phyloP scores from a whole-genome alignment of 1,140 invertebrate genomes.

The Drosophila simulans region DNA sequence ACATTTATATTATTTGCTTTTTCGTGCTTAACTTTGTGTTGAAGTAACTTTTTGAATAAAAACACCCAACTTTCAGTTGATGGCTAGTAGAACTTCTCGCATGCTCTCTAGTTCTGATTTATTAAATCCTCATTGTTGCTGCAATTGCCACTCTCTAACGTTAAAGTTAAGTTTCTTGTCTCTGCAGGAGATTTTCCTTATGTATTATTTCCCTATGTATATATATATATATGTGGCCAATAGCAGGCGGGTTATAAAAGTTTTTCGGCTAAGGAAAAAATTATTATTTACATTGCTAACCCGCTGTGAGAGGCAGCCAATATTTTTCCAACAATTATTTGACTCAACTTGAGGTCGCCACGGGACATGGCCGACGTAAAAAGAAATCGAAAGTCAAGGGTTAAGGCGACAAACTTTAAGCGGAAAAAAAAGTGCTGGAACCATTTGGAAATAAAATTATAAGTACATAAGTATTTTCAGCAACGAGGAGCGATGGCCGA shows the following conservation, averaged over 20 bases:
- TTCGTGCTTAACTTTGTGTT: neutral
- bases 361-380: neutral
- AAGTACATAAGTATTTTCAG: conserved; percentile 33
- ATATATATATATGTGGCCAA: neutral
- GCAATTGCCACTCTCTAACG: neutral
- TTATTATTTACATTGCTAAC: conserved; percentile 16
- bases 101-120: conserved; percentile 10
- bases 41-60: conserved; percentile 25
- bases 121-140: conserved; percentile 24
- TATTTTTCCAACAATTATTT: conserved; percentile 32
- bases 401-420: conserved; percentile 37
- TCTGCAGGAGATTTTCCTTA: conserved; percentile 1
- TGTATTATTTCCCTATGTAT: neutral
- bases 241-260: neutral
- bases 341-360: conserved; percentile 4
- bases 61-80: neutral
- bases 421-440: neutral
- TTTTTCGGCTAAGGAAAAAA: conserved; percentile 8
- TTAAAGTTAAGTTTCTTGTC: conserved; percentile 2
- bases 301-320: conserved; percentile 8
- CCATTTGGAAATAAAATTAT: conserved; percentile 27
- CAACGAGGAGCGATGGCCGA: neutral
- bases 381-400: conserved; percentile 19
- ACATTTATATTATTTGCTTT: neutral
- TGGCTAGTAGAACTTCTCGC: neutral